Evolutionary conservation across 2,888 invertebrate species (phyloP), one percentile per base, ranked within the genome.

Genomic region (Phania funesta): DNA sequence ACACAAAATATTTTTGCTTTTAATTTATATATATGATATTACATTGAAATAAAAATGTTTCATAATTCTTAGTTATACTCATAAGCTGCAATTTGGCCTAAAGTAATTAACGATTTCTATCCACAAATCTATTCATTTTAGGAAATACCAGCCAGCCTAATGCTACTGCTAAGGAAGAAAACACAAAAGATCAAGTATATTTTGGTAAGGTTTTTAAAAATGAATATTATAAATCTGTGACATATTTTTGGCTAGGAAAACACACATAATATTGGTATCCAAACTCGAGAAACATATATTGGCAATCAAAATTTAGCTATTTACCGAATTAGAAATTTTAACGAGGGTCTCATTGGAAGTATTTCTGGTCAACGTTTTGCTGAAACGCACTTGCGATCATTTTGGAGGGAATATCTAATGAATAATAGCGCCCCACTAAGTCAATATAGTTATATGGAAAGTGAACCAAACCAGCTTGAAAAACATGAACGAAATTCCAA

Each of bases 351-450:
- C 62, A 9, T 73, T 54, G 84, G 82, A 38, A 83, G 86, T 67
- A 83, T 86, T 38, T 68, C 84, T 16, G 84, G 85, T 44, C 81
- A 83, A 58, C 87, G 85, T 48, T 84, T 88, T 74, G 88, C 88
- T 50, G 88, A 88, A 74, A 82, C 88, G 8, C 86, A 88, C 70
- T 84, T 88, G 7, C 87, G 86, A 50, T 87, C 88, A 6, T 88
- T 88, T 76, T 65, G 76, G 77, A 84, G 74, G 26, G 68, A 74
- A 24, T 41, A 52, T 44, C 5, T 74, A 22, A 41, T 80, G 64
- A 73, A 78, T 35, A 83, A 77, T 29, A 56, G 52, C 8, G 13
- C 16, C 11, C 68, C 44, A 13, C 9, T 75, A 3, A 52, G 58
- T 18, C 65, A 76, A 67, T 65, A 80, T 54, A 62, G 56, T 46